These are phyloP conservation scores for Aptenodytes patagonicus DNA, from an alignment of 2,113 vertebrate genomes.

Conservation along the genomic window DNA sequence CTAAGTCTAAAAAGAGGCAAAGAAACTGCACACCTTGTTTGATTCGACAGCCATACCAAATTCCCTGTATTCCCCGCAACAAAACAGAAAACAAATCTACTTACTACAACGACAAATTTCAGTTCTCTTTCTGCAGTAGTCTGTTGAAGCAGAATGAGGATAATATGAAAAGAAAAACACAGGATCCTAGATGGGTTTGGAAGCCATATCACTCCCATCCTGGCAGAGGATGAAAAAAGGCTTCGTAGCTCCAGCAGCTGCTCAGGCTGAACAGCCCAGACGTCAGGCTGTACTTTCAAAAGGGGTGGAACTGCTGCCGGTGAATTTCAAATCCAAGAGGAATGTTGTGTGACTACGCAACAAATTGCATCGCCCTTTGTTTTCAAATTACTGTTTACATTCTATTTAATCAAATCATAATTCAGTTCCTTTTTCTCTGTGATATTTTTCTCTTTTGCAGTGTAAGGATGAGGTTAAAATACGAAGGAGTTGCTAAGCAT, in stretches of 20 bases:
- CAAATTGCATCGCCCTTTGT: conserved; percentile 5
- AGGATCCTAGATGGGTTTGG: not conserved
- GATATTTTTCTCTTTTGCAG: not conserved
- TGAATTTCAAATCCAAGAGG: conserved; percentile 37
- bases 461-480: not conserved
- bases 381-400: conserved; percentile 55
- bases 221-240: not conserved
- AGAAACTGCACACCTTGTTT: not conserved
- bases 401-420: conserved; percentile 26
- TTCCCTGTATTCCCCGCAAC: not conserved
- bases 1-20: not conserved
- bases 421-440: not conserved
- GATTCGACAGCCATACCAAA: not conserved
- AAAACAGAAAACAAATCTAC: conserved; percentile 19
- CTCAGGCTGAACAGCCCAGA: not conserved
- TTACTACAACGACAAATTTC: conserved; percentile 69
- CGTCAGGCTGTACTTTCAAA: conserved; percentile 13
- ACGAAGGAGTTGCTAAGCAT: not conserved
- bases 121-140: conserved; percentile 56
- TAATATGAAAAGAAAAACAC: not conserved
- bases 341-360: conserved; percentile 43
- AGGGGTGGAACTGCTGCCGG: conserved; percentile 38
- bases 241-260: not conserved
- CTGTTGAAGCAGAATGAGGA: not conserved
- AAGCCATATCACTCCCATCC: not conserved